Evolutionary conservation across 2,888 invertebrate genomes (phyloP).

Genomic region (Polymixis lichenea): DNA sequence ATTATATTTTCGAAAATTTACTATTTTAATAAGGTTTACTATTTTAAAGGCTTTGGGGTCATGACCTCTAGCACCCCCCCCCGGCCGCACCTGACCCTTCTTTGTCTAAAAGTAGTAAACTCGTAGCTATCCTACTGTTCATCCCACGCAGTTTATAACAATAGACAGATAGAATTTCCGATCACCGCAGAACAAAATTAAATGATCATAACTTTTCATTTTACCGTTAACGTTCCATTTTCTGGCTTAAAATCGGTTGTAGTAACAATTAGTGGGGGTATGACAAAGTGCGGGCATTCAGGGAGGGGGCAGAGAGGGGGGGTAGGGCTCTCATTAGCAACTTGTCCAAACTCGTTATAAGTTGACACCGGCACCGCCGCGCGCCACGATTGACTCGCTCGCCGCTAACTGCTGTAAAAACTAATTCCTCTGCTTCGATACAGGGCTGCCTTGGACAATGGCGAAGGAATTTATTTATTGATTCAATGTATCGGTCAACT

Average conservation of each 20-base stretch:
- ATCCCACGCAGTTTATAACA: conserved; percentile 29
- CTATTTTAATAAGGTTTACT: too few relatives aligned
- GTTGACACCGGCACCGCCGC: conserved; percentile 70
- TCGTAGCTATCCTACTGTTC: conserved; percentile 12
- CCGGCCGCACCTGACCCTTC: too few relatives aligned
- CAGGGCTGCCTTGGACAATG: conserved; percentile 53
- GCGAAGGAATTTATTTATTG: conserved; percentile 4
- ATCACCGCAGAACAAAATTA: conserved; percentile 61
- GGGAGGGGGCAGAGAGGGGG: neutral
- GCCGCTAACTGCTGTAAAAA: conserved; percentile 72
- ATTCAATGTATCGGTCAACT: neutral
- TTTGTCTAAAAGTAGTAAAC: conserved; percentile 5
- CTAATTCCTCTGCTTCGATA: conserved; percentile 67
- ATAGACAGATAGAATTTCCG: conserved; percentile 52
- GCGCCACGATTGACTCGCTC: conserved; percentile 75
- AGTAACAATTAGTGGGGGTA: conserved; percentile 65
- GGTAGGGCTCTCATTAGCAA: conserved; percentile 84
- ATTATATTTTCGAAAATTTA: too few relatives aligned
- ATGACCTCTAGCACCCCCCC: too few relatives aligned
- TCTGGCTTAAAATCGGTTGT: conserved; percentile 51
- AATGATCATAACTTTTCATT: conserved; percentile 65
- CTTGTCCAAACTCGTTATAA: conserved; percentile 88
- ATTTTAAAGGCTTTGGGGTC: too few relatives aligned
- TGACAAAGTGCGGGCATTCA: conserved; percentile 48
- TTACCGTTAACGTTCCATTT: conserved; percentile 54